Evolutionary conservation across 1,140 invertebrate species (phyloP).

Genomic region (Thereuonema tuberculata): DNA sequence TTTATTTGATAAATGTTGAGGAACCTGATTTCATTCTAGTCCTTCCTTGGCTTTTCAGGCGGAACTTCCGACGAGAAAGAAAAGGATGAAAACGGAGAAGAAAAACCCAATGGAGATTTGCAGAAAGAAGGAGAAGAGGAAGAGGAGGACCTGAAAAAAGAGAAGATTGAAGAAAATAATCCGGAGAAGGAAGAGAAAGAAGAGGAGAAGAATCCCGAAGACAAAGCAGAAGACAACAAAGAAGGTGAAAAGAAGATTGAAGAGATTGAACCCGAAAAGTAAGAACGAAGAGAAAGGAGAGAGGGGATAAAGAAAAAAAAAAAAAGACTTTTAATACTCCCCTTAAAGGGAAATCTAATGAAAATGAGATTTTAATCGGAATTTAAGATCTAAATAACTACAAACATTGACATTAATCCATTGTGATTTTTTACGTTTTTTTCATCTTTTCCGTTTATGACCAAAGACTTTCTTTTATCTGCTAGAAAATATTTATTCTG

Average conservation of each 20-base stretch:
- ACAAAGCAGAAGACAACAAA: neutral
- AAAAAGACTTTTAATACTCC: too few species aligned
- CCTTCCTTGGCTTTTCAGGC: too few species aligned
- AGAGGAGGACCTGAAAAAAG: constrained; percentile 14
- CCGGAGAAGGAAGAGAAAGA: constrained; percentile 12
- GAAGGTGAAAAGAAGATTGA: neutral
- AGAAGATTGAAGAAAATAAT: constrained; percentile 14
- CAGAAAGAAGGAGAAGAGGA: constrained; percentile 11
- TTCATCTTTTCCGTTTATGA: too few species aligned
- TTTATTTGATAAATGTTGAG: neutral
- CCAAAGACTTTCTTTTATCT: too few species aligned
- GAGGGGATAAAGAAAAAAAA: too few species aligned
- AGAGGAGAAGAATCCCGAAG: neutral
- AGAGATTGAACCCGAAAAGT: neutral
- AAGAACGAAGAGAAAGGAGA: neutral
- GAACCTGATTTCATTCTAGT: neutral
- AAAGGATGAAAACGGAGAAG: constrained; percentile 18
- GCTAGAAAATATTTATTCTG: too few species aligned
- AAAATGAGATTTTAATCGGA: too few species aligned
- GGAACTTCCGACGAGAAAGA: constrained; percentile 9
- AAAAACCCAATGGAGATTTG: constrained; percentile 18
- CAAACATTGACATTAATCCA: too few species aligned
- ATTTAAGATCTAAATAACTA: too few species aligned
- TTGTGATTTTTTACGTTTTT: too few species aligned
- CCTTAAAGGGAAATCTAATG: too few species aligned